Evolutionary conservation across 2,113 vertebrate genomes (phyloP), one percentile per base, ranked within the genome.

Genomic region (Urocynchramus pylzowi): DNA sequence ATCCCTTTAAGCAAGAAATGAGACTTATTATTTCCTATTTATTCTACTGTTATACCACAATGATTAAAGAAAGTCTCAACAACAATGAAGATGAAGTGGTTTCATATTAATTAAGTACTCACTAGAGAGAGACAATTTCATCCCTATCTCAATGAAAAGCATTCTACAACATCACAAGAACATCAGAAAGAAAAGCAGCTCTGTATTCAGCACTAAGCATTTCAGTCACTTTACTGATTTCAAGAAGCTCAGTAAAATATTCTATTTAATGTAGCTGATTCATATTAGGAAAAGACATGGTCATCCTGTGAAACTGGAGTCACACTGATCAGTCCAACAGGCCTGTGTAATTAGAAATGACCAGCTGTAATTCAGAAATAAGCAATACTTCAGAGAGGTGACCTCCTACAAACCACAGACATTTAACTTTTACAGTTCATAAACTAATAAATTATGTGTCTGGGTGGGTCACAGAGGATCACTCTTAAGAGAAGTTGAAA

Each of bases 1-100:
- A 90, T 80, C 28, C n/a, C 83, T 90, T 88, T 80, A 73, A 85
- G 82, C 82, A 92, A 90, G 79, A 92, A 94, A 85, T 3, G 3
- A 73, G 67, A 27, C 67, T 64, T 91, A 59, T n/a, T 71, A 77
- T 88, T 93, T 92, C 76, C 71, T 90, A 82, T 73, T 91, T 89
- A 89, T 82, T 24, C 31, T 37, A 44, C 85, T 80, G 31, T 79
- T 83, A 30, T 13, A 83, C 31, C 59, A 86, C 70, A 69, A 67
- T 3, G 42, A 94, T 84, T 76, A 92, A 89, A 93, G 61, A 85
- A 74, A 87, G 63, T 69, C 65, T 85, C 31, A 90, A 82, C 67
- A 90, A 86, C 49, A 87, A 76, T 31, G 15, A 91, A 84, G 50
- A 92, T 70, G 9, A 96, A 91, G 67, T 60, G 31, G 42, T 70